Evolutionary conservation across 2,113 vertebrate genomes (phyloP).

Genomic region (Carettochelys insculpta): DNA sequence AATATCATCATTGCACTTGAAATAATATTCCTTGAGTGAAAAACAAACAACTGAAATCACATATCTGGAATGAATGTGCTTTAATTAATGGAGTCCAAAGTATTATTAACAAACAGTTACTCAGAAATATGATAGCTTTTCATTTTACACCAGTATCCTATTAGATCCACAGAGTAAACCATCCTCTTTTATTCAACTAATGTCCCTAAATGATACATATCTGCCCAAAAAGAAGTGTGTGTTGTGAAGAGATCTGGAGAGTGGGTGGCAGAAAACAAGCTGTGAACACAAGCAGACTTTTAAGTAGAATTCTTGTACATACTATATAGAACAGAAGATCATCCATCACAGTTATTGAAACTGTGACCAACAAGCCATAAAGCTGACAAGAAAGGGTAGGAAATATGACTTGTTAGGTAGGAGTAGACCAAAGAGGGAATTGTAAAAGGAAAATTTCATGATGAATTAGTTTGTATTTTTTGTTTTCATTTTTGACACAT

Average conservation of each 20-base stretch:
- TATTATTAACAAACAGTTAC: slow-evolving; percentile 75
- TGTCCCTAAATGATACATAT: slow-evolving; percentile 57
- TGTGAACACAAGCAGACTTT: slow-evolving; percentile 74
- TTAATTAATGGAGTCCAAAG: slow-evolving; percentile 73
- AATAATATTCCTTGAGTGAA: slow-evolving; percentile 56
- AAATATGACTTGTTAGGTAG: slow-evolving; percentile 72
- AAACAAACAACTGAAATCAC: slow-evolving; percentile 65
- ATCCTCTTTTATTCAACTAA: slow-evolving; percentile 28
- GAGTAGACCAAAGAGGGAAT: slow-evolving; percentile 71
- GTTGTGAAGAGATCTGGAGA: slow-evolving; percentile 4
- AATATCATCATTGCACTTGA: slow-evolving; percentile 19
- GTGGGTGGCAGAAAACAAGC: slow-evolving; percentile 74
- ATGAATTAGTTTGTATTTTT: slow-evolving; percentile 90
- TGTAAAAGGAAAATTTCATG: slow-evolving; percentile 83
- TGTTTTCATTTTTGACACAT: slow-evolving; percentile 85
- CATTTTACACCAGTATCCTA: slow-evolving; percentile 71
- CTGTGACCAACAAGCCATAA: slow-evolving; percentile 57
- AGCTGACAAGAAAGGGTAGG: slow-evolving; percentile 71
- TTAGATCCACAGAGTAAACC: slow-evolving; percentile 64
- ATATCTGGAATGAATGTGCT: slow-evolving; percentile 66
- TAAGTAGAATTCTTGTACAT: slow-evolving; percentile 44
- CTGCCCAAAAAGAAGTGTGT: slow-evolving; percentile 66
- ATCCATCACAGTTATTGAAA: slow-evolving; percentile 68
- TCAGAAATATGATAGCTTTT: slow-evolving; percentile 80
- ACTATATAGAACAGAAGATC: slow-evolving; percentile 57